A percentile compares a stretch with the other conserved stretches of the same genome.
Conservation (phyloP, 1,140 invertebrate species). For the Drosophila pandora region DNA sequence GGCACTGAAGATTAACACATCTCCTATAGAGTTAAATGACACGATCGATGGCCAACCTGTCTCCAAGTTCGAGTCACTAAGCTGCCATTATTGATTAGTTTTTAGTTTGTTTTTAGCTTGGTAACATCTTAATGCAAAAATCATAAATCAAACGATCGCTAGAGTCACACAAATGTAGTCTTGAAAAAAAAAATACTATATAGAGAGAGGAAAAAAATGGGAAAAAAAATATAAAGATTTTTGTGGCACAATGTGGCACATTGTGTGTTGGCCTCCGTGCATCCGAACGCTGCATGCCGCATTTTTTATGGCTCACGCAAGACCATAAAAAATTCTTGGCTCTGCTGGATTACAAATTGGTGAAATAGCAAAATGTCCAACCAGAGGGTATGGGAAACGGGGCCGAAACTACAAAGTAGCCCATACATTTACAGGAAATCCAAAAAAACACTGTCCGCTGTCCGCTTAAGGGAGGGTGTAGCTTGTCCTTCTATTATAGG, state of each 20-base stretch:
- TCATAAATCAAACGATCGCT: constrained; percentile 33
- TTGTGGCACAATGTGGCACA: constrained; percentile 45
- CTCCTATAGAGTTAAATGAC: constrained; percentile 63
- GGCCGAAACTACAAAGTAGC: constrained; percentile 18
- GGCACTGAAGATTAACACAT: constrained; percentile 67
- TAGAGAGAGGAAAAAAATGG: neutral
- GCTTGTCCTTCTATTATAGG: too few relatives aligned
- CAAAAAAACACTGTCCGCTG: too few relatives aligned
- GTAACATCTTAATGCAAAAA: constrained; percentile 40
- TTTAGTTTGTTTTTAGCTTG: constrained; percentile 1
- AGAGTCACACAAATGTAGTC: neutral
- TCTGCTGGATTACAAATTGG: constrained; percentile 17
- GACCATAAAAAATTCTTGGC: constrained; percentile 35
- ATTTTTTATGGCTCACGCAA: constrained; percentile 48
- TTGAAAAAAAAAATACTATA: constrained; percentile 1
- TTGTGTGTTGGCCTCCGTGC: constrained; percentile 29
- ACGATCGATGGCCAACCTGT: constrained; percentile 73
- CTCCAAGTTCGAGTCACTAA: constrained; percentile 44
- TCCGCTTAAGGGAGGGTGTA: too few relatives aligned
- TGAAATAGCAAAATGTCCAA: constrained; percentile 9
- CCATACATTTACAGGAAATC: too few relatives aligned
- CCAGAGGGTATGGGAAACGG: constrained; percentile 14
- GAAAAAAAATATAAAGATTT: constrained; percentile 9
- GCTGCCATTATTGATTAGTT: constrained; percentile 62
- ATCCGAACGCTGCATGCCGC: constrained; percentile 28